Evolutionary conservation across 2,797 vertebrate genomes (phyloP).

Genomic region (Oryzias dopingdopingensis): DNA sequence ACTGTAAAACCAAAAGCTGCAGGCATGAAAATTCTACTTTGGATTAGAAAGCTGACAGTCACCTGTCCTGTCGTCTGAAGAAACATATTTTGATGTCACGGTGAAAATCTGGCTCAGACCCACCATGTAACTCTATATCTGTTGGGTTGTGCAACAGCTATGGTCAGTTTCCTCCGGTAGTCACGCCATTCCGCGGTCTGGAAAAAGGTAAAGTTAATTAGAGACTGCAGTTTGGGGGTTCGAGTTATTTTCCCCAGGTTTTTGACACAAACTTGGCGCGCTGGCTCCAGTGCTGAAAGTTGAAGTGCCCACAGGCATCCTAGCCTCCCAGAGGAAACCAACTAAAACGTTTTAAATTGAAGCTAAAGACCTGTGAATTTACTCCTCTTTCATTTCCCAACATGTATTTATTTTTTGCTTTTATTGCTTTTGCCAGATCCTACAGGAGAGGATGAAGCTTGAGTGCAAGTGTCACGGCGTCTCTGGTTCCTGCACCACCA

Average conservation of each 20-base stretch:
- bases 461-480: conserved; percentile 98
- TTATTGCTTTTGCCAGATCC: conserved; percentile 77
- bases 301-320: conserved; percentile 41
- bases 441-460: conserved; percentile 94
- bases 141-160: conserved; percentile 66
- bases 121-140: conserved; percentile 66
- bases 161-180: conserved; percentile 63
- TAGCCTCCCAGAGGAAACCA: conserved; percentile 20
- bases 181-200: conserved; percentile 69
- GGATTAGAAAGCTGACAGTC: conserved; percentile 38
- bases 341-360: conserved; percentile 17
- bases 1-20: too few relatives aligned
- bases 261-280: conserved; percentile 75
- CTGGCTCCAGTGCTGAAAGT: conserved; percentile 43
- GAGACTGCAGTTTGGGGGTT: conserved; percentile 65
- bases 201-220: conserved; percentile 79
- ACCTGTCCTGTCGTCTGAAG: conserved; percentile 62
- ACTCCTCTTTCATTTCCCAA: conserved; percentile 3
- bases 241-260: conserved; percentile 63
- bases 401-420: conserved; percentile 6
- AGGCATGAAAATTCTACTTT: not conserved
- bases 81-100: conserved; percentile 59
- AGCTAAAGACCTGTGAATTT: not conserved
- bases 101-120: conserved; percentile 59
- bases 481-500: conserved; percentile 97